Evolutionary conservation across 2,113 vertebrate genomes (phyloP).

Genomic region (Columba janthina): DNA sequence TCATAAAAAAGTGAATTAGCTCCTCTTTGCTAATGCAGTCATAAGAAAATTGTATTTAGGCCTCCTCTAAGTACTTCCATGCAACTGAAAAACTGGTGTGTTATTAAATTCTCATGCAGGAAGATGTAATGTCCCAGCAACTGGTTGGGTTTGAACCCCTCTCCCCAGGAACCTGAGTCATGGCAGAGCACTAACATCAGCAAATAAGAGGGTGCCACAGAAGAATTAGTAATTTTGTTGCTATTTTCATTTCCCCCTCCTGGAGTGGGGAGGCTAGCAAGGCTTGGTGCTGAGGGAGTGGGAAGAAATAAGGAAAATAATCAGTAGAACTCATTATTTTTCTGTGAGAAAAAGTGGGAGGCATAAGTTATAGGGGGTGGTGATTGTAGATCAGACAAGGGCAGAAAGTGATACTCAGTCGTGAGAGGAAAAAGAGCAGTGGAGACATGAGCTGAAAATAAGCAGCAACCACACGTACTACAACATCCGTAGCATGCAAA

Average conservation of each 20-base stretch:
- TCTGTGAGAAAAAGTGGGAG: slow-evolving; percentile 45
- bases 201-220: not conserved
- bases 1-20: not conserved
- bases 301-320: slow-evolving; percentile 56
- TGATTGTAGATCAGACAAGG: slow-evolving; percentile 28
- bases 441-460: not conserved
- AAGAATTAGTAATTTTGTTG: not conserved
- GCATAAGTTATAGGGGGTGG: not conserved
- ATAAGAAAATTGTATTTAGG: not conserved
- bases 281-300: not conserved
- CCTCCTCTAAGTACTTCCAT: not conserved
- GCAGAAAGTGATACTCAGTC: slow-evolving; percentile 36
- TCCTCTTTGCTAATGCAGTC: not conserved
- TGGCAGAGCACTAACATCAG: not conserved
- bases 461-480: not conserved
- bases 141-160: not conserved
- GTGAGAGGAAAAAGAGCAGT: slow-evolving; percentile 30
- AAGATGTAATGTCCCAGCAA: not conserved
- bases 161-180: not conserved
- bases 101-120: not conserved
- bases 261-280: not conserved
- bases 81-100: not conserved
- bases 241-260: slow-evolving; percentile 10
- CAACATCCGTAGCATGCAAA: not conserved
- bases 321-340: slow-evolving; percentile 43